A percentile compares a stretch with the other conserved stretches of the same genome.
These are phyloP conservation scores for Ornithorhynchus anatinus DNA, from an alignment of 2,113 vertebrate species.

Conservation along the genomic window DNA sequence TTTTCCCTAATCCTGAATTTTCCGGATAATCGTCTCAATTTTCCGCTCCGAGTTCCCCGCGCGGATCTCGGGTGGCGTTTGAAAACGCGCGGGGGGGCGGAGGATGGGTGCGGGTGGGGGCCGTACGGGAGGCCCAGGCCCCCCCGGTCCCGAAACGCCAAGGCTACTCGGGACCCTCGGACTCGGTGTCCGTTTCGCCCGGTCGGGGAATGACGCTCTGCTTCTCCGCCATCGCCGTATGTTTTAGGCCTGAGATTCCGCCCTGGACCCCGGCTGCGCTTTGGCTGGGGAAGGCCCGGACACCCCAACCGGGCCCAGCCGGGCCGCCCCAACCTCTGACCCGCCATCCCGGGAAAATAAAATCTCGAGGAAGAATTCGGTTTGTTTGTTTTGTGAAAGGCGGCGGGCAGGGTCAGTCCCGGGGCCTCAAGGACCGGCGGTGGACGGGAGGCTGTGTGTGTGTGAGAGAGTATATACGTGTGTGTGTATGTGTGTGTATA, in stretches of 20 bases:
- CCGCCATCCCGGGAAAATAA: no score
- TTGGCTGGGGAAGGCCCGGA: no score
- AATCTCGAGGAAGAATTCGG: no score
- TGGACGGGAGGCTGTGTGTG: background rate
- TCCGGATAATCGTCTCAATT: background rate
- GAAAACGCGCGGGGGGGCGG: background rate
- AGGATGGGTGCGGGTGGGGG: background rate
- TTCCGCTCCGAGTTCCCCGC: background rate
- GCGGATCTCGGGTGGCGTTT: background rate
- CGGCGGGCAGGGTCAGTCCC: no score
- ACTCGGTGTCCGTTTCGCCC: background rate
- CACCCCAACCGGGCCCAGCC: background rate
- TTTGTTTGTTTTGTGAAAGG: no score
- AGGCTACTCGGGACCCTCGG: background rate
- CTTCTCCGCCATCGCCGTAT: no score
- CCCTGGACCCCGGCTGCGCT: no score
- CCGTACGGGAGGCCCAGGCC: background rate
- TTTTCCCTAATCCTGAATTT: background rate
- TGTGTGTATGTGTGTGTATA: background rate
- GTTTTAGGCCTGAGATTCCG: no score
- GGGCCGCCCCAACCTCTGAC: background rate
- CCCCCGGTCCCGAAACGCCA: background rate
- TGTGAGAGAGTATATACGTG: no score
- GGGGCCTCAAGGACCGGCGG: no score
- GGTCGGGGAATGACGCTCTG: no score